Evolutionary conservation across 2,888 invertebrate species (phyloP), one percentile per base, ranked within the genome.

Genomic region (Psylliodes chrysocephalus): DNA sequence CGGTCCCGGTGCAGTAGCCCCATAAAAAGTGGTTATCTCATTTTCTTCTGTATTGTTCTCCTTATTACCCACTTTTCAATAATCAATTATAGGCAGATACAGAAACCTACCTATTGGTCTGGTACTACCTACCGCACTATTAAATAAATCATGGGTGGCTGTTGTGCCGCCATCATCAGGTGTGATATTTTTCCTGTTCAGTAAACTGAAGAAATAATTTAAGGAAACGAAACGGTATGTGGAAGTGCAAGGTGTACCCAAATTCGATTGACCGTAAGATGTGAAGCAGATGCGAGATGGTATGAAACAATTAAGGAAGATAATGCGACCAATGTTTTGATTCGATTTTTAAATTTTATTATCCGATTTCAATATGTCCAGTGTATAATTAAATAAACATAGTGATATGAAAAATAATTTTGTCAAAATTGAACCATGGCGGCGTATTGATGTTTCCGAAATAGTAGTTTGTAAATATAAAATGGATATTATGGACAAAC

Each of bases 181-280:
- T 44, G 54, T 42, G 28, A 52, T 57, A 61, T 61, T 64, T 60
- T 53, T 64, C 64, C 56, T 61, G 64, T 55, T 64, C 60, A 64
- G 55, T 60, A 64, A 60, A 64, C 60, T 61, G 64, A 57, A 64
- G 61, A 56, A 64, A 61, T 64, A 47, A 56, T 64, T 59, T 47
- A 40, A 53, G 33, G 14, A 53, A 53, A 53, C 33, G 19, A 53
- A 53, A 53, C 53, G 25, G 38, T 53, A 38, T 25, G 40, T 40
- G 49, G 33, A n/a, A 30, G 53, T 52, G 64, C 57, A 64, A 56
- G 54, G 54, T 54, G 54, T 14, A 42, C 7, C n/a, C 12, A 22
- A 15, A 28, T 54, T 54, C 17, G 54, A 54, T 54, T 54, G 12
- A 44, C 42, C 54, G 28, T 42, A 42, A 54, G 40, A 54, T 19